Conservation (phyloP, 2,797 vertebrate species). For the Vespertilio murinus region DNA sequence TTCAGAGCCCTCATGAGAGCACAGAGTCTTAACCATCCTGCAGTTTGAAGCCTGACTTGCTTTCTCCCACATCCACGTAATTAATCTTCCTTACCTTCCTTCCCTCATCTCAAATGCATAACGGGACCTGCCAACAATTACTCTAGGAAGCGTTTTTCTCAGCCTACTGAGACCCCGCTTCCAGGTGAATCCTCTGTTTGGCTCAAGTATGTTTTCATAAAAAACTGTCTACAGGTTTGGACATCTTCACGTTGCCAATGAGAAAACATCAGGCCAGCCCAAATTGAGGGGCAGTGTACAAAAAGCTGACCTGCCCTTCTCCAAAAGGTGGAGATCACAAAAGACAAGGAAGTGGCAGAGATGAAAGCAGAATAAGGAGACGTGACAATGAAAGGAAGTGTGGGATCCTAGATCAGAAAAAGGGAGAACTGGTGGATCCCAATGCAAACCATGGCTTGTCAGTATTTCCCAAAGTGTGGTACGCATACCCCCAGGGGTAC, state of each 20-base stretch:
- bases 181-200: background rate
- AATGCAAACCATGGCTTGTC: background rate
- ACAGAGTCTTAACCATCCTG: background rate
- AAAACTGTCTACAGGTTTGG: background rate
- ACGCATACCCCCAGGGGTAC: too few species aligned
- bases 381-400: background rate
- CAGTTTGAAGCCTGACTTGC: background rate
- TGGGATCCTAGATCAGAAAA: background rate
- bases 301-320: background rate
- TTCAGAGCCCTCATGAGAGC: background rate
- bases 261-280: background rate
- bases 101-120: background rate
- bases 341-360: background rate
- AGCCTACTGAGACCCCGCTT: background rate
- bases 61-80: background rate
- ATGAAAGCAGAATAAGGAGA: background rate
- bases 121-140: background rate
- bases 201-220: background rate
- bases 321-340: background rate
- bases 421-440: background rate
- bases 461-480: too few species aligned
- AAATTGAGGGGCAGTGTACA: background rate
- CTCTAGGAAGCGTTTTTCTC: background rate
- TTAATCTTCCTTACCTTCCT: too few species aligned
- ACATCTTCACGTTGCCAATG: background rate